phyloP scores from a whole-genome alignment of 1,140 invertebrate genomes.

The Drosophila ficusphila region DNA sequence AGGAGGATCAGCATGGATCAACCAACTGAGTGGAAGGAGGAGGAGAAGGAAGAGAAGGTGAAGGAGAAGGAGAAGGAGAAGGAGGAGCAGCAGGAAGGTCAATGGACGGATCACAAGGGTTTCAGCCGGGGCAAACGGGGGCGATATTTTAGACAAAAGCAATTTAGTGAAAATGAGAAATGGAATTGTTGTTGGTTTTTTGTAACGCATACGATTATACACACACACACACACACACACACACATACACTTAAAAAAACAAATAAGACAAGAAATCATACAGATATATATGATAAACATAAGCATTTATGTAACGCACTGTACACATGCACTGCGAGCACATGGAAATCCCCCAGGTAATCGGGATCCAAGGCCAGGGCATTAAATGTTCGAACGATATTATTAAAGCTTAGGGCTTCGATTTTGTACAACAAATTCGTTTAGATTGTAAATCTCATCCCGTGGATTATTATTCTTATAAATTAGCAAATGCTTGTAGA shows the following conservation, averaged over 20 bases:
- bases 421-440: constrained; percentile 28
- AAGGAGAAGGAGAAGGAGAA: constrained; percentile 11
- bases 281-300: constrained; percentile 4
- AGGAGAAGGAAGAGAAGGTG: constrained; percentile 15
- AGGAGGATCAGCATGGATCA: constrained; percentile 7
- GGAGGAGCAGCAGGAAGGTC: constrained; percentile 34
- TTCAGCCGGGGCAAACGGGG: constrained; percentile 26
- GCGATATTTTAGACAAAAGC: constrained; percentile 72
- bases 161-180: constrained; percentile 76
- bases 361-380: background rate
- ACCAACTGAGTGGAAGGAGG: constrained; percentile 1
- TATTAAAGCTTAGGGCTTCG: constrained; percentile 29
- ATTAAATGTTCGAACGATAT: constrained; percentile 28
- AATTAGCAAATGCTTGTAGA: background rate
- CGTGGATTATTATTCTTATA: background rate
- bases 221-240: constrained; percentile 7
- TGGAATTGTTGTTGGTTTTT: constrained; percentile 74
- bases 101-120: constrained; percentile 39
- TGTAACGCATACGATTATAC: constrained; percentile 42
- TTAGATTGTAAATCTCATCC: constrained; percentile 2
- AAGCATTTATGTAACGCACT: constrained; percentile 41
- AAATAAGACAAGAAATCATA: constrained; percentile 9
- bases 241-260: background rate
- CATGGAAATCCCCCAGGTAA: constrained; percentile 8
- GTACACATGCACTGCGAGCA: constrained; percentile 18